Percentiles rank a stretch among this genome's conserved stretches.
Conservation (phyloP, 1,140 invertebrate species). For the Atta colombica region DNA sequence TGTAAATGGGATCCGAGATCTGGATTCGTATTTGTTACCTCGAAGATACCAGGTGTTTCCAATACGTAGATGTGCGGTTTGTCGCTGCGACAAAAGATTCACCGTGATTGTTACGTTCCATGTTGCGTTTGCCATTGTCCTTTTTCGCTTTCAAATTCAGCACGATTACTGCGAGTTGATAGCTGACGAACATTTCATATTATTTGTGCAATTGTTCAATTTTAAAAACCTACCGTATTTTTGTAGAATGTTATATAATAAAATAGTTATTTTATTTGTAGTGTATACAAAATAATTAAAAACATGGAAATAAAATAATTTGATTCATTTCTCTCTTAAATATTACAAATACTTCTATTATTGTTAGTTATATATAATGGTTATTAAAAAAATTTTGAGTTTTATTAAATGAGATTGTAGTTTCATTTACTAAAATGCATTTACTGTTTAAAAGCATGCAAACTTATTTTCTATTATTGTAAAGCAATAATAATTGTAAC, state of each 20-base stretch:
- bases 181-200: neutral
- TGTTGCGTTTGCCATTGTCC: neutral
- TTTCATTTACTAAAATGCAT: constrained; percentile 13
- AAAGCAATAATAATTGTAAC: neutral
- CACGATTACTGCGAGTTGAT: neutral
- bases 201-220: neutral
- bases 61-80: constrained; percentile 13
- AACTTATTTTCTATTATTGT: neutral
- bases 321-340: neutral
- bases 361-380: constrained; percentile 7
- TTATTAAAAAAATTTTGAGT: neutral
- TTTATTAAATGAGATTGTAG: neutral
- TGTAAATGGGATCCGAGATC: constrained; percentile 27
- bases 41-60: neutral
- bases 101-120: neutral
- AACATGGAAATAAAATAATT: constrained; percentile 14
- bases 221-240: neutral
- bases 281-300: neutral
- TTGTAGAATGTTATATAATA: neutral
- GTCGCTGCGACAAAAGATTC: neutral
- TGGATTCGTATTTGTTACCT: constrained; percentile 12
- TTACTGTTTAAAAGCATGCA: constrained; percentile 1
- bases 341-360: neutral
- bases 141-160: neutral
- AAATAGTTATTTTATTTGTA: neutral